Evolutionary conservation across 1,140 invertebrate genomes (phyloP).

Genomic region (Drosophila aff.): DNA sequence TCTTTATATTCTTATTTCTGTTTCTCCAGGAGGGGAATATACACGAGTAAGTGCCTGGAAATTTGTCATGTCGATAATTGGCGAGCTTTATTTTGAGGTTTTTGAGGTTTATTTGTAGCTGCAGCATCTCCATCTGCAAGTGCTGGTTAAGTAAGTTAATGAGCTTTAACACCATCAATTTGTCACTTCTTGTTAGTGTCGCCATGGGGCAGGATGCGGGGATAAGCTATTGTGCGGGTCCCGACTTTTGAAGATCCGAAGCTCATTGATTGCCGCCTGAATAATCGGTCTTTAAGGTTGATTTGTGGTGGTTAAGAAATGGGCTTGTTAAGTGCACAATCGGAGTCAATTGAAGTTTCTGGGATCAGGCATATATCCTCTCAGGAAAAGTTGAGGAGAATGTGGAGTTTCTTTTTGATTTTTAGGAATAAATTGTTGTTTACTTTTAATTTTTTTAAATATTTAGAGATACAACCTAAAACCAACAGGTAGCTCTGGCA

Average conservation of each 20-base stretch:
- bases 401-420: background rate
- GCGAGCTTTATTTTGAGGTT: conserved; percentile 80
- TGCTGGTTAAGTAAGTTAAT: conserved; percentile 77
- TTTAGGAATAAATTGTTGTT: background rate
- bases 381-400: background rate
- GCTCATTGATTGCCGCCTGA: conserved; percentile 1
- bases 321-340: conserved; percentile 10
- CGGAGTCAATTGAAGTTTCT: background rate
- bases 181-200: conserved; percentile 84
- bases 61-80: conserved; percentile 84
- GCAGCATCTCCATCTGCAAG: conserved; percentile 25
- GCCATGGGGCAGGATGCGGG: conserved; percentile 39
- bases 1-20: conserved; percentile 27
- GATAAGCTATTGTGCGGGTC: conserved; percentile 4
- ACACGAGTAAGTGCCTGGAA: conserved; percentile 43
- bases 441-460: background rate
- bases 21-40: conserved; percentile 45
- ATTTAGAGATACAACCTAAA: background rate
- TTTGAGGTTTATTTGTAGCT: conserved; percentile 46
- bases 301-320: conserved; percentile 19
- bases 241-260: background rate
- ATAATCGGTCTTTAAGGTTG: conserved; percentile 12
- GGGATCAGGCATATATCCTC: background rate
- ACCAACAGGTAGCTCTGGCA: conserved; percentile 14
- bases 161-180: conserved; percentile 85